These are phyloP conservation scores for Plagiodera versicolora DNA, from an alignment of 2,888 invertebrate genomes.

Conservation along the genomic window DNA sequence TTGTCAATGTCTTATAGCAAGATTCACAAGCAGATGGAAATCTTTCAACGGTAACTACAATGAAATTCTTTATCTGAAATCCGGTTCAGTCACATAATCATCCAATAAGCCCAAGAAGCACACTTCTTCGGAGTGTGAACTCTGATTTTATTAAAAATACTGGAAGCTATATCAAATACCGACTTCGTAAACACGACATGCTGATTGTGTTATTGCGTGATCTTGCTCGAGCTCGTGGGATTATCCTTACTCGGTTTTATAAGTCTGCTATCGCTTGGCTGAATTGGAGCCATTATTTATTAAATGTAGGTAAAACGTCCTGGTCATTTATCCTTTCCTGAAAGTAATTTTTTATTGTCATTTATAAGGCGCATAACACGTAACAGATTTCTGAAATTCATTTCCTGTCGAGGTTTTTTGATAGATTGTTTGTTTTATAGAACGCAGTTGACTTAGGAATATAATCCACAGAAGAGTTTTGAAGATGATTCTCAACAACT, in stretches of 20 bases:
- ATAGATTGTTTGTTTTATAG: too few species aligned
- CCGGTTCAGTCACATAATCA: too few species aligned
- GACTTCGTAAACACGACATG: conserved; percentile 6
- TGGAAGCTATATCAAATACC: background rate
- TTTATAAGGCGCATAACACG: background rate
- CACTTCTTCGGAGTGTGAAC: background rate
- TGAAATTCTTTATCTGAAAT: too few species aligned
- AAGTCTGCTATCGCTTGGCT: conserved; percentile 1
- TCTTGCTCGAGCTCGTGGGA: background rate
- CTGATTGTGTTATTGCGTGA: conserved; percentile 11
- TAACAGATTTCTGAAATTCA: background rate
- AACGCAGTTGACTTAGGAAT: too few species aligned
- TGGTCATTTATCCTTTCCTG: conserved; percentile 7
- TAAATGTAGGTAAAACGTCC: conserved; percentile 3
- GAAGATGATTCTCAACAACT: too few species aligned
- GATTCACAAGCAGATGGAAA: too few species aligned
- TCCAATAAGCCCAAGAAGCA: too few species aligned
- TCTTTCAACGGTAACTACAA: too few species aligned
- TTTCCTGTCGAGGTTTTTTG: too few species aligned
- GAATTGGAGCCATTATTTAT: conserved; percentile 8
- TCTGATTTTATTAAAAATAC: background rate
- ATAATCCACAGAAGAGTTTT: too few species aligned
- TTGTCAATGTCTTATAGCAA: too few species aligned
- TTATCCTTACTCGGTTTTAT: conserved; percentile 7
- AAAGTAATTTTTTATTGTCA: conserved; percentile 11